Percentiles rank a stretch among this genome's conserved stretches.
Evolutionary conservation across 2,113 vertebrate species (phyloP).

Genomic region (Ramphastos sulfuratus): DNA sequence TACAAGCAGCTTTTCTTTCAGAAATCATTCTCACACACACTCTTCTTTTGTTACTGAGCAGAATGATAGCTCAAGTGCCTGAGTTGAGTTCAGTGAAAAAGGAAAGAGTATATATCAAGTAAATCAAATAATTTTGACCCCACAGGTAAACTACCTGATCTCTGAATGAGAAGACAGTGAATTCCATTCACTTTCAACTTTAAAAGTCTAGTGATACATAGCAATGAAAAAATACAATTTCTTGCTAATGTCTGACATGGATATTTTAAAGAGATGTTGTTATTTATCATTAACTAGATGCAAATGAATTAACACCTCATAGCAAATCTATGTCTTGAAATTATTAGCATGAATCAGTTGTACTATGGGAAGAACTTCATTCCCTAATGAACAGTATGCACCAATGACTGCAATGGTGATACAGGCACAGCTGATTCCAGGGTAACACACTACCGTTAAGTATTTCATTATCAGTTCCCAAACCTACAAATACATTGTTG

Average conservation of each 20-base stretch:
- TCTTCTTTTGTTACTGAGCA: slow-evolving; percentile 22
- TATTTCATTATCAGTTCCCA: background rate
- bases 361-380: background rate
- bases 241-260: background rate
- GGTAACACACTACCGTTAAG: background rate
- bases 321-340: background rate
- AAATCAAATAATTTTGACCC: background rate
- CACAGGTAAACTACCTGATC: background rate
- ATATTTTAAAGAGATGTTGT: background rate
- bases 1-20: background rate
- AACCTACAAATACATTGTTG: background rate
- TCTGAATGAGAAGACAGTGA: background rate
- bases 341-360: background rate
- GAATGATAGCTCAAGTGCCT: slow-evolving; percentile 29
- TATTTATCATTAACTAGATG: background rate
- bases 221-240: background rate
- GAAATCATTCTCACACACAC: slow-evolving; percentile 20
- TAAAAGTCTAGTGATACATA: background rate
- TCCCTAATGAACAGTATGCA: background rate
- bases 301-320: background rate
- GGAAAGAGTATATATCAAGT: background rate
- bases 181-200: background rate
- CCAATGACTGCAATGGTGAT: background rate
- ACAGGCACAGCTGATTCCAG: background rate
- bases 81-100: slow-evolving; percentile 25